Base-by-base conservation (phyloP, 2,888 invertebrate species). In the Biston stratarius region DNA sequence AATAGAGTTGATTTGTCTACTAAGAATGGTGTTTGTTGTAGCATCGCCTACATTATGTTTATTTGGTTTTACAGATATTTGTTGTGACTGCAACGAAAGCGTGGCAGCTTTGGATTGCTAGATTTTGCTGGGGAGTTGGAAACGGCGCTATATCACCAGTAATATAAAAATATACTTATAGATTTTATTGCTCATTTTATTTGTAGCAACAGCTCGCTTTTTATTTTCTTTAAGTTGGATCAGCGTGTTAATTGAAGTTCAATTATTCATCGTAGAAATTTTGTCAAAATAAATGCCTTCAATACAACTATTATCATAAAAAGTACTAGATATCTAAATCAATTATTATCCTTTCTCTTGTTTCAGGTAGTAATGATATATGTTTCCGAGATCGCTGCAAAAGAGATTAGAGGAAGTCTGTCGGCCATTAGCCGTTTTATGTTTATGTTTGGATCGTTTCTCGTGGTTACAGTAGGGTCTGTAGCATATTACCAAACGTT, bases 51-150 rank as follows among this genome's bases (percentile, higher is more conserved):
- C 44, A 44, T 12, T n/a, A 8, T 9, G 1, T 45, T 24, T 24
- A 2, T 24, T 24, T 24, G 24, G 24, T 24, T 24, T 85, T 86
- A 40, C 82, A 92, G 91, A 68, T 94, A 5, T 76, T 94, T 36
- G 86, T 92, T 15, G 77, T 91, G 6, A 73, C 83, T 8, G 89
- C 91, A 0, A 79, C 81, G 58, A 82, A 84, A 6, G 86, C 92
- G 0, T 93, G 92, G 84, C 75, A 91, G 64, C 79, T 95, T 6
- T 94, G 88, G 72, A 67, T 88, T 0, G 86, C 93, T 12, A 86
- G 91, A 64, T 89, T 94, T 69, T 80, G 94, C 24, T 92, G 92
- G 83, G 94, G 95, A 0, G 72, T 91, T 5, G 94, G 94, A 0
- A 88, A 91, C 5, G 94, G 94, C 1, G 86, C 95, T 71, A 83